Evolutionary conservation across 2,888 invertebrate genomes (phyloP), one percentile per base, ranked within the genome.

Genomic region (Uloborus plumipes): DNA sequence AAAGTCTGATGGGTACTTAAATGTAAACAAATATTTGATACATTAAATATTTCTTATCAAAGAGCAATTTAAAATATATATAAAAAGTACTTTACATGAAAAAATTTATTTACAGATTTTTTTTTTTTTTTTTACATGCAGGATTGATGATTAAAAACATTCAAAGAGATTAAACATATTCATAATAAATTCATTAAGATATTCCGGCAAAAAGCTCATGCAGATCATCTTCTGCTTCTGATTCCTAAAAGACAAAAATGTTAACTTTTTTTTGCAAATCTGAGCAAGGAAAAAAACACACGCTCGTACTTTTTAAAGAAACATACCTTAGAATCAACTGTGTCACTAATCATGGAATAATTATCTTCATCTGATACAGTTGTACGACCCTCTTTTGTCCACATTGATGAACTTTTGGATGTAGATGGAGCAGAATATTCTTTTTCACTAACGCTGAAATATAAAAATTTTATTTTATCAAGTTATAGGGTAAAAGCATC

Each of bases 181-280:
- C 2, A 14, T 14, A 58, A 51, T 39, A 65, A 22, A 47, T 22
- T 26, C n/a, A 9, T 64, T 65, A 77, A 55, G 77, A 70, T 22
- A 77, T 49, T 14, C 77, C 77, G 26, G 77, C 77, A 70, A 77
- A 77, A 14, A 77, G 70, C 47, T 77, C 70, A 7, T 20, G 50
- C 1, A 77, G 50, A n/a, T 77, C 69, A n/a, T 76, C 76, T 14
- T 50, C 47, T 64, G 47, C 47, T 55, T 70, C 64, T 22, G 47
- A 20, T 64, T 77, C 16, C 16, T 70, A 64, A 9, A 70, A 26
- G 9, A n/a, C 11, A 55, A 18, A 14, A n/a, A 14, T 47, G 26
- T 9, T 39, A 70, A 39, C 16, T 47, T n/a, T 11, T 3, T 20
- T 3, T 47, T 9, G 47, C 18, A 47, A 2, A 39, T n/a, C 55